Evolutionary conservation across 1,140 invertebrate genomes (phyloP), one percentile per base, ranked within the genome.

Genomic region (Sminthurides bifidus): DNA sequence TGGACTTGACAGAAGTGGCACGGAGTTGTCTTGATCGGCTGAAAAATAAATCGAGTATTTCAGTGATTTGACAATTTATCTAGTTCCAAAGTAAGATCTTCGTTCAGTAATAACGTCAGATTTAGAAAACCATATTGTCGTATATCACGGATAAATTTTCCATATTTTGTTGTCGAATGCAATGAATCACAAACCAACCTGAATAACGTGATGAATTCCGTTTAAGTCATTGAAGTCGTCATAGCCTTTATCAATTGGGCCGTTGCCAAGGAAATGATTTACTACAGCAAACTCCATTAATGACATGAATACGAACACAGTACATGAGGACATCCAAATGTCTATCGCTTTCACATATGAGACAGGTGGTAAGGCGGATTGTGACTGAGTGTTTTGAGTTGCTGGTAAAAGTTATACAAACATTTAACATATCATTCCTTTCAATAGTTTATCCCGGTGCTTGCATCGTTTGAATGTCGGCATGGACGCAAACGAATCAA

Each of bases 201-300:
- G 57, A 31, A 53, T 33, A 3, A 61, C 26, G 43, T 61, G 37
- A 19, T 52, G 45, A 41, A 55, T 50, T 8, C 38, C 54, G 43
- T 56, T 72, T 27, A 88, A 73, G 67, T 90, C 86, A 68, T 89
- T 85, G 68, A 54, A 43, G 38, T 89, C 85, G 0, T 86, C 89
- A 66, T 88, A 91, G 8, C 87, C 86, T 68, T 88, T 89, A 5
- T 82, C 83, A 70, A 89, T 88, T 23, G 84, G 88, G 0, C 86
- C 78, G 0, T 84, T 84, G 0, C 87, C 87, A 84, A 91, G 89
- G 70, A 87, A 89, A 70, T 89, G 87, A 69, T 92, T 92, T 23
- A 92, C 88, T 1, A 92, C 80, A 1, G 87, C 88, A 68, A 90
- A 92, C 73, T 92, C 87, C 79, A 92, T 89, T 1, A 92, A 73